These are phyloP conservation scores for Pocota personata DNA, from an alignment of 2,888 invertebrate species.

Conservation along the genomic window DNA sequence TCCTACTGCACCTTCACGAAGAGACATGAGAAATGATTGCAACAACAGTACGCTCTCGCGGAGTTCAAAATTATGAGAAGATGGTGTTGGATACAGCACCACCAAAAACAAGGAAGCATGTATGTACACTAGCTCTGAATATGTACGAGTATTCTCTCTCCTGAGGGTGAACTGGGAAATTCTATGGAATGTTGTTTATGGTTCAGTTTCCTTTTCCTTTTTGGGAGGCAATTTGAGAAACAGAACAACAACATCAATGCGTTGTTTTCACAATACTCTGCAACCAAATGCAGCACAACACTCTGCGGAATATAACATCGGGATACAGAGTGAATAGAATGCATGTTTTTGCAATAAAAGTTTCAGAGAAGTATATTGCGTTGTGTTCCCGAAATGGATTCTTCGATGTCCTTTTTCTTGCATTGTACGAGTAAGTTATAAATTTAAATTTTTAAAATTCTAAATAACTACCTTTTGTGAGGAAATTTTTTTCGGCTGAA, in stretches of 20 bases:
- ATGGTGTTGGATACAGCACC: conserved; percentile 47
- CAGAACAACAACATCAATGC: conserved; percentile 19
- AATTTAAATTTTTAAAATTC: conserved; percentile 11
- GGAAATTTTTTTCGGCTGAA: not conserved
- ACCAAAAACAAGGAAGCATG: conserved; percentile 9
- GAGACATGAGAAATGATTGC: conserved; percentile 45
- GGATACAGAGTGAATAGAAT: conserved; percentile 1
- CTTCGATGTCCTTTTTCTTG: not conserved
- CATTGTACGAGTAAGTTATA: not conserved
- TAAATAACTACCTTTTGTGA: not conserved
- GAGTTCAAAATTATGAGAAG: conserved; percentile 50
- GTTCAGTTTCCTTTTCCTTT: conserved; percentile 12
- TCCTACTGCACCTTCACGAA: not conserved
- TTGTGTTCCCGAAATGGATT: not conserved
- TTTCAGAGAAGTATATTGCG: not conserved
- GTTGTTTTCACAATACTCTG: conserved; percentile 8
- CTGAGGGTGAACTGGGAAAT: conserved; percentile 20
- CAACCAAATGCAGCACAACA: conserved; percentile 21
- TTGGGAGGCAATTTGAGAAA: conserved; percentile 16
- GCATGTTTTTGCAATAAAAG: conserved; percentile 22
- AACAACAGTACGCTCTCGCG: conserved; percentile 27
- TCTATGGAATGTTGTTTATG: conserved; percentile 13
- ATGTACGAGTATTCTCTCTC: not conserved
- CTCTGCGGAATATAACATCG: not conserved
- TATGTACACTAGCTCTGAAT: not conserved